These are phyloP conservation scores for Pempheris klunzingeri DNA, from an alignment of 2,797 vertebrate species.

Conservation along the genomic window DNA sequence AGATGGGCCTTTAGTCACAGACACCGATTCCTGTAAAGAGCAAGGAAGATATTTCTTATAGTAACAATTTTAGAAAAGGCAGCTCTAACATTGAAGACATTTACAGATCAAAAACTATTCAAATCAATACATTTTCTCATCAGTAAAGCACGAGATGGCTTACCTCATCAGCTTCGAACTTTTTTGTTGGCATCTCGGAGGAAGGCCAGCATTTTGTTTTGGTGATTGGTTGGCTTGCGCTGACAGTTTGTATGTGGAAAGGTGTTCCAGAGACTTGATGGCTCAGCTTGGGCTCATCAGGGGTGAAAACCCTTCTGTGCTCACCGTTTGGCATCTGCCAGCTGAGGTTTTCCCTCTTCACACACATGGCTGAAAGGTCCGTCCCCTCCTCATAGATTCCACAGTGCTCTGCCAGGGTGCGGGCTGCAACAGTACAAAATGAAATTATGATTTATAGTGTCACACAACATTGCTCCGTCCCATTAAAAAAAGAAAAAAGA, in stretches of 20 bases:
- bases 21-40: neutral
- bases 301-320: conserved; percentile 85
- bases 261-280: conserved; percentile 67
- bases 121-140: neutral
- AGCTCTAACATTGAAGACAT: neutral
- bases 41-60: neutral
- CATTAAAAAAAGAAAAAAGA: neutral
- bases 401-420: conserved; percentile 92
- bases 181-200: conserved; percentile 84
- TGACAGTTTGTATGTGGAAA: conserved; percentile 83
- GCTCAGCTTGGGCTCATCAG: neutral
- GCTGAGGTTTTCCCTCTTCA: conserved; percentile 90
- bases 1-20: neutral
- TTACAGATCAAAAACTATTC: neutral
- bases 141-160: neutral
- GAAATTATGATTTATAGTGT: neutral
- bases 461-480: neutral
- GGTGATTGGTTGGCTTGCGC: conserved; percentile 77
- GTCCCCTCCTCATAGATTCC: conserved; percentile 93
- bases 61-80: no score
- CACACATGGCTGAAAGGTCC: conserved; percentile 92
- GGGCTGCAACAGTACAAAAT: conserved; percentile 81
- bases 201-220: conserved; percentile 84
- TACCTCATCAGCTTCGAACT: conserved; percentile 86
- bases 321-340: conserved; percentile 89